Evolutionary conservation across 2,797 vertebrate genomes (phyloP).

Genomic region (Microctenopoma steveboyesi): DNA sequence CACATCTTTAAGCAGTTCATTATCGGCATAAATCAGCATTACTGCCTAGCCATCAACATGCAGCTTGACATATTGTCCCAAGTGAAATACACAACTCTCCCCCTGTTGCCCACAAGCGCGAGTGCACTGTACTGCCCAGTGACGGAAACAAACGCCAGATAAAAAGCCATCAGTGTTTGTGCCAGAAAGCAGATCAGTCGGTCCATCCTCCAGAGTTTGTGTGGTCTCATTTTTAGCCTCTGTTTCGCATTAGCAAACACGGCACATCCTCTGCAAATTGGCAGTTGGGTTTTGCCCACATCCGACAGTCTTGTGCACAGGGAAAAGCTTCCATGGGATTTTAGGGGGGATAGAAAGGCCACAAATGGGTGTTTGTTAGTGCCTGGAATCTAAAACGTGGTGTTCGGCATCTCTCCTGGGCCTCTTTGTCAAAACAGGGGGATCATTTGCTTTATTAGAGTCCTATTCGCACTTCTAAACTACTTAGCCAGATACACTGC

Average conservation of each 20-base stretch:
- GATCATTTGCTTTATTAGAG: conserved; percentile 79
- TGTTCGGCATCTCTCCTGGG: conserved; percentile 70
- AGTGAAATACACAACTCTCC: conserved; percentile 37
- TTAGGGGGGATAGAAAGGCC: conserved; percentile 69
- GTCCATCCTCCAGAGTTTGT: conserved; percentile 75
- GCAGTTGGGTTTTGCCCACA: conserved; percentile 80
- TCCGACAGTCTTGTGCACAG: conserved; percentile 74
- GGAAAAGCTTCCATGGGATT: conserved; percentile 77
- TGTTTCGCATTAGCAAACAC: conserved; percentile 81
- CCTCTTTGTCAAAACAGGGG: conserved; percentile 79
- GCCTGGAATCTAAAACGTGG: conserved; percentile 75
- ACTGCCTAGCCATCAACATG: conserved; percentile 48
- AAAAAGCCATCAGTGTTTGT: conserved; percentile 34
- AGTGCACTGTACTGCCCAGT: conserved; percentile 50
- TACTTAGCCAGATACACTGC: conserved; percentile 75
- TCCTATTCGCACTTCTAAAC: conserved; percentile 72
- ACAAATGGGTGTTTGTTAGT: conserved; percentile 81
- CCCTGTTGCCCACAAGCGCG: conserved; percentile 45
- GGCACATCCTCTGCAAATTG: conserved; percentile 82
- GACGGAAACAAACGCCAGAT: conserved; percentile 51
- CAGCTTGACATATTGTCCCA: conserved; percentile 43
- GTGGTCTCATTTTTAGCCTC: conserved; percentile 79
- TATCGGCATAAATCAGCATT: conserved; percentile 68
- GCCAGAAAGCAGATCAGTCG: conserved; percentile 67
- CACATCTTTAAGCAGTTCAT: conserved; percentile 67